Evolutionary conservation across 2,113 vertebrate genomes (phyloP), one percentile per base, ranked within the genome.

Genomic region (Lamprologus callipterus): DNA sequence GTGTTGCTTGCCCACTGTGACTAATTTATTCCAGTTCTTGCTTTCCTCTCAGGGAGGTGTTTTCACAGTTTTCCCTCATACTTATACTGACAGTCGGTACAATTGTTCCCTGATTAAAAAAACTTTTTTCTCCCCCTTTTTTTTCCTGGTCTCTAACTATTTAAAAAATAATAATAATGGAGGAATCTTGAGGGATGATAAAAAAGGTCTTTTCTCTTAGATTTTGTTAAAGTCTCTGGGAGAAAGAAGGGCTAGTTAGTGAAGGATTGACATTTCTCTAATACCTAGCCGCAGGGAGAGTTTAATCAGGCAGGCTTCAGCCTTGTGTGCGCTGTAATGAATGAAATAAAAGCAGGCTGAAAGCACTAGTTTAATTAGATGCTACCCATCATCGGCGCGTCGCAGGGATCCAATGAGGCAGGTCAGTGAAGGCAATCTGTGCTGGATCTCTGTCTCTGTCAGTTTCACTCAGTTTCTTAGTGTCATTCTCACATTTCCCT

Each of bases 281-380:
- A 93, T 84, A 89, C 88, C 26, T 86, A 88, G 89, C 91, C 17
- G 45, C 57, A 85, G 85, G 89, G 86, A 90, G 87, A 85, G 87
- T 85, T 91, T 88, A 91, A 90, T 90, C 88, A 89, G 79, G 57
- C 87, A 49, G 90, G 75, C 85, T 83, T 90, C 91, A 93, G 91
- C 90, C 85, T 84, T 83, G 87, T 95, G 84, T 63, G 85, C 87
- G 81, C 90, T 86, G 17, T 94, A 92, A 94, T 93, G 87, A 91
- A 93, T 93, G 55, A 89, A 93, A 90, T 95, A 90, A 92, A 94
- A 88, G 87, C 84, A 82, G 91, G 78, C 85, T 90, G 88, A 95
- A 94, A 92, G 88, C 92, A 83, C 92, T 94, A 68, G 86, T 94
- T 94, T 95, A 93, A 95, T 95, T 92, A 91, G 91, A 88, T 85